Percentiles rank a stretch among this genome's conserved stretches.
These are phyloP conservation scores for Sebastiscus albofasciatus DNA, from an alignment of 2,797 vertebrate species.

Conservation along the genomic window DNA sequence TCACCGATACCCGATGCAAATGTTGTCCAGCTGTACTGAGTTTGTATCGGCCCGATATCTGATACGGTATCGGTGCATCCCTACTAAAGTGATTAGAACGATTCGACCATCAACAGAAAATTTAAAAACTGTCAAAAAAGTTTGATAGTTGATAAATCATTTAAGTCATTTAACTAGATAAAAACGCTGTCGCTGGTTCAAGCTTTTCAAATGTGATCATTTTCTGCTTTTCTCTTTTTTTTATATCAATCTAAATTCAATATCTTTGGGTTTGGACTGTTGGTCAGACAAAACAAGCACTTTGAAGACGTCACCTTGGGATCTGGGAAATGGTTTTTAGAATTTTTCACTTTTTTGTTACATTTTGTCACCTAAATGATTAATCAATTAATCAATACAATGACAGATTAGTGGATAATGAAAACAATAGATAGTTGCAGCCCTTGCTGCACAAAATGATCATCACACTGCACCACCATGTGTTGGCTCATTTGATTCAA, in stretches of 20 bases:
- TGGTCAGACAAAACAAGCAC: not conserved
- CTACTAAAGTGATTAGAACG: not conserved
- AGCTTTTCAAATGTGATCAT: not conserved
- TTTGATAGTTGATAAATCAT: not conserved
- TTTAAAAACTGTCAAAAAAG: not conserved
- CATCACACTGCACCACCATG: not conserved
- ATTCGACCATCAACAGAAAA: not conserved
- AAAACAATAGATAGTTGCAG: not conserved
- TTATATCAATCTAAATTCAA: not conserved
- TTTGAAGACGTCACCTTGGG: not conserved
- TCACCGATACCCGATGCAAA: too few relatives aligned
- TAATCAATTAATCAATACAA: not conserved
- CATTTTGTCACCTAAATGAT: not conserved
- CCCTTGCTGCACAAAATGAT: not conserved
- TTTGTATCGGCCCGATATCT: too few relatives aligned
- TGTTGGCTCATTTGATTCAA: not conserved
- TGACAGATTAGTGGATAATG: not conserved
- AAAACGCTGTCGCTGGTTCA: not conserved
- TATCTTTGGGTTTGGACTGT: not conserved
- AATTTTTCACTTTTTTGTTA: not conserved
- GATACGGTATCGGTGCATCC: too few relatives aligned
- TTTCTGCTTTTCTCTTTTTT: not conserved
- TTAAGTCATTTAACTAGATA: not conserved
- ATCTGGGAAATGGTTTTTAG: not conserved
- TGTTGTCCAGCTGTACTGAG: too few relatives aligned